Evolutionary conservation across 2,797 vertebrate species (phyloP).

Genomic region (Eremophila alpestris): DNA sequence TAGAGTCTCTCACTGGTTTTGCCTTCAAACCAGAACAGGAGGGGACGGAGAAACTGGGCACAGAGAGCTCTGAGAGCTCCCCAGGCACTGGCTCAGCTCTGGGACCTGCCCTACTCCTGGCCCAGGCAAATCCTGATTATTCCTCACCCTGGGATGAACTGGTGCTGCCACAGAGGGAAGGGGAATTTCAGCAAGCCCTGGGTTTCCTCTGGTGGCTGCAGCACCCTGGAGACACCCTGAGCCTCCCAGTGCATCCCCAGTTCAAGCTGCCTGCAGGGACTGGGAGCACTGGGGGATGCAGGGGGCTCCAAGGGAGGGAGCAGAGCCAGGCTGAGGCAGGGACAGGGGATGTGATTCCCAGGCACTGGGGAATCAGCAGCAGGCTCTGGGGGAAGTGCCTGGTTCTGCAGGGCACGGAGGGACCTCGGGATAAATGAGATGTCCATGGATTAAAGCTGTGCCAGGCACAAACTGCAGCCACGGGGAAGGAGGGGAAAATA

Average conservation of each 20-base stretch:
- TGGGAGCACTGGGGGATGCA: no score
- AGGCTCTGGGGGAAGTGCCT: neutral
- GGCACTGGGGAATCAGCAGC: neutral
- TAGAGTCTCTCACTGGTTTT: no score
- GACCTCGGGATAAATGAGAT: neutral
- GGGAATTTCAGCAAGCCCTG: neutral
- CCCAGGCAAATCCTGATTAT: neutral
- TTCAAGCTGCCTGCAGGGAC: neutral
- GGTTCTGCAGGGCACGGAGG: neutral
- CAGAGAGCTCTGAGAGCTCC: neutral
- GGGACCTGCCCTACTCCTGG: fast-evolving
- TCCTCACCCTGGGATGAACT: neutral
- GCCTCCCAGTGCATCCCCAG: fast-evolving
- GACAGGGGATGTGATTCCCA: no score
- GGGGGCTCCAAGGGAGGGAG: no score
- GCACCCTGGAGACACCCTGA: no score
- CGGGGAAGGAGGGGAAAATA: neutral
- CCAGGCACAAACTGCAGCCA: neutral
- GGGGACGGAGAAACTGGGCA: neutral
- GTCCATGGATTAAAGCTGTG: fast-evolving
- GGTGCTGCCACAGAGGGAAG: neutral
- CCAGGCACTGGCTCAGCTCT: neutral
- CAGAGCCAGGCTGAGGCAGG: no score
- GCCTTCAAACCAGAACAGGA: no score
- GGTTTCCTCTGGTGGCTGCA: no score